Evolutionary conservation across 2,797 vertebrate genomes (phyloP).

Genomic region (Enteromius trimaculatus): DNA sequence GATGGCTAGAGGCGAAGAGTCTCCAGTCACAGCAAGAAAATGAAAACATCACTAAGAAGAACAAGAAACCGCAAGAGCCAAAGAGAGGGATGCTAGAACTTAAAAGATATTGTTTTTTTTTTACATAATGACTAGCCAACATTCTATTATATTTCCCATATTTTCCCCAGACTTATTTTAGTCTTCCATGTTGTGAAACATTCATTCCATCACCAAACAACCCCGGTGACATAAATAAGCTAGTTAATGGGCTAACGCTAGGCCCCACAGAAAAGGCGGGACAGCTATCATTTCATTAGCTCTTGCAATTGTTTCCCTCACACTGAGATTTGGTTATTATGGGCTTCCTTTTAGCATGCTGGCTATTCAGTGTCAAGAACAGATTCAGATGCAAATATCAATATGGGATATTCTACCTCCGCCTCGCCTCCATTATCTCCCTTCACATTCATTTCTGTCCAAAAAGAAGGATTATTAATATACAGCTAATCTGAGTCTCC

Average conservation of each 20-base stretch:
- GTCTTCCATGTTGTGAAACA: slow-evolving; percentile 9
- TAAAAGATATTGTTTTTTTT: not conserved
- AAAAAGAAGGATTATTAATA: slow-evolving; percentile 61
- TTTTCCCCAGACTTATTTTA: not conserved
- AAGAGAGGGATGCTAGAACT: not conserved
- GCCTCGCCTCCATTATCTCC: slow-evolving; percentile 41
- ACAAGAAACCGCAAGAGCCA: not conserved
- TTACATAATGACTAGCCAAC: not conserved
- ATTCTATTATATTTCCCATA: not conserved
- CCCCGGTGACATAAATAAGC: slow-evolving; percentile 19
- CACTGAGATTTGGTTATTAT: slow-evolving; percentile 41
- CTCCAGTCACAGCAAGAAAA: not conserved
- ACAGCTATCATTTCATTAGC: slow-evolving; percentile 43
- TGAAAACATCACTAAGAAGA: slow-evolving; percentile 3
- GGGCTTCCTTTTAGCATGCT: slow-evolving; percentile 37
- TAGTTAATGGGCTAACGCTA: slow-evolving; percentile 14
- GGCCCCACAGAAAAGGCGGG: slow-evolving; percentile 22
- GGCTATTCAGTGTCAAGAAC: slow-evolving; percentile 51
- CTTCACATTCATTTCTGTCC: slow-evolving; percentile 50
- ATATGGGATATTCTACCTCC: slow-evolving; percentile 45
- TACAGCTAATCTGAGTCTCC: slow-evolving; percentile 59
- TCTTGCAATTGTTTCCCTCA: slow-evolving; percentile 52
- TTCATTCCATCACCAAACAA: slow-evolving; percentile 14
- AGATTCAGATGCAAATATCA: slow-evolving; percentile 52
- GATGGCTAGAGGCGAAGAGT: not conserved